Base-by-base conservation (phyloP, 2,113 vertebrate species). In the Lynx canadensis region DNA sequence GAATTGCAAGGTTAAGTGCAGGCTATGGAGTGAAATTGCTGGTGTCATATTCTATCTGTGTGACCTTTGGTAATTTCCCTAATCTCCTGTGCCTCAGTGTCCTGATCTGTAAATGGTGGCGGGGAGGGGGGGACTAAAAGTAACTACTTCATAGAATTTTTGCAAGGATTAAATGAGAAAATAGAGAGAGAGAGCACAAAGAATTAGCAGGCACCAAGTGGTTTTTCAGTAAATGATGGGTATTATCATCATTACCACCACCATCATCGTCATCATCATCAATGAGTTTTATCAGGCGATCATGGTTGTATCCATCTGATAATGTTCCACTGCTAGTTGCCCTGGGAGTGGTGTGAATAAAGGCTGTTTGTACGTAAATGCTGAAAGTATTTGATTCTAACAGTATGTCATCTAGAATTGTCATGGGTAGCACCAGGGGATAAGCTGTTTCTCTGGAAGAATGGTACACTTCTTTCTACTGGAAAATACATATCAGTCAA, bases 331-430 rank as follows among this genome's bases (percentile, higher is more conserved):
- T 50, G 41, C 33, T 83, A 65, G 33, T 68, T 81, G 31, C n/a
- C 38, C 33, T 36, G 11, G 33, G 71, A 88, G 60, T 45, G 18
- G 7, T 63, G 4, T 85, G 57, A 80, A 90, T 84, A 33, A 94
- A 82, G 33, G 38, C 74, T 93, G 19, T 78, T 60, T 60, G 21
- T n/a, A 25, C 29, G 2, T 33, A 63, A 33, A 83, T 76, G 57
- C 55, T 71, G 27, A 60, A 86, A 36, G 5, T 84, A 73, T 95
- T 94, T 86, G 86, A 63, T 96, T 97, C 60, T 96, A 57, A 48
- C 48, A n/a, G 60, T 73, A n/a, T 92, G 83, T 63, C n/a, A 25
- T 68, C 78, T 63, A 52, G 27, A 83, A 65, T 45, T 38, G 12
- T 79, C 3, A 1, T 69, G 48, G 48, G 5, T 65, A 57, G 18